A percentile compares a stretch with the other conserved stretches of the same genome.
phyloP scores from a whole-genome alignment of 2,888 invertebrate genomes.

The Aromia moschata region DNA sequence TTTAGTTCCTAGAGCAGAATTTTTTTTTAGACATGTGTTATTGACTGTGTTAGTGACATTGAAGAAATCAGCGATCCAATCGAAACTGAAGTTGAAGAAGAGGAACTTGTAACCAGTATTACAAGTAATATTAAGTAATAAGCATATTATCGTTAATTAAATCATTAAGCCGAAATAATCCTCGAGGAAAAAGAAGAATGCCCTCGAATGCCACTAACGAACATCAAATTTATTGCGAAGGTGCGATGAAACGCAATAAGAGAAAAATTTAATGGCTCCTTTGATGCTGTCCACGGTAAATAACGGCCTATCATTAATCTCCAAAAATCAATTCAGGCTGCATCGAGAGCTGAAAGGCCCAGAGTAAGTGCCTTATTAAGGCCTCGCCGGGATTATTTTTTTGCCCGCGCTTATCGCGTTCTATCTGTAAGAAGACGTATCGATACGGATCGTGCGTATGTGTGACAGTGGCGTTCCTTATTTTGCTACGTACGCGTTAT shows the following conservation, averaged over 20 bases:
- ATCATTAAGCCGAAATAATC: too few species aligned
- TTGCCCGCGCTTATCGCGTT: neutral
- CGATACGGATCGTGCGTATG: neutral
- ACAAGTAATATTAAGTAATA: too few species aligned
- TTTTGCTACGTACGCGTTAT: slow-evolving; percentile 2
- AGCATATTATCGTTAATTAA: too few species aligned
- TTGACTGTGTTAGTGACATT: too few species aligned
- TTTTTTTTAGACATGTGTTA: too few species aligned
- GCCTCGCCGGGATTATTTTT: neutral
- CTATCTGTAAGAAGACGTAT: slow-evolving; percentile 6
- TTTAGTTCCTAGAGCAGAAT: too few species aligned
- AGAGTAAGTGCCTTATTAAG: slow-evolving; percentile 11
- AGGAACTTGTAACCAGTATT: too few species aligned
- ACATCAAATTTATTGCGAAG: neutral
- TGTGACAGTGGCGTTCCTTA: slow-evolving; percentile 11
- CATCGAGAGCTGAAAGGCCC: neutral
- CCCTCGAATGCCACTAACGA: neutral
- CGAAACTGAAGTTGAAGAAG: too few species aligned
- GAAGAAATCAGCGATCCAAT: too few species aligned
- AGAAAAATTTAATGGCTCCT: slow-evolving; percentile 5
- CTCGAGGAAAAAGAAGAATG: neutral
- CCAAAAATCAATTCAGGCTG: slow-evolving; percentile 1
- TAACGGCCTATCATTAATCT: slow-evolving; percentile 11
- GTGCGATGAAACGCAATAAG: slow-evolving; percentile 7
- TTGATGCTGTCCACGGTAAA: slow-evolving; percentile 7